Base-by-base conservation (phyloP, 2,888 invertebrate species). In the Cosmia trapezina region DNA sequence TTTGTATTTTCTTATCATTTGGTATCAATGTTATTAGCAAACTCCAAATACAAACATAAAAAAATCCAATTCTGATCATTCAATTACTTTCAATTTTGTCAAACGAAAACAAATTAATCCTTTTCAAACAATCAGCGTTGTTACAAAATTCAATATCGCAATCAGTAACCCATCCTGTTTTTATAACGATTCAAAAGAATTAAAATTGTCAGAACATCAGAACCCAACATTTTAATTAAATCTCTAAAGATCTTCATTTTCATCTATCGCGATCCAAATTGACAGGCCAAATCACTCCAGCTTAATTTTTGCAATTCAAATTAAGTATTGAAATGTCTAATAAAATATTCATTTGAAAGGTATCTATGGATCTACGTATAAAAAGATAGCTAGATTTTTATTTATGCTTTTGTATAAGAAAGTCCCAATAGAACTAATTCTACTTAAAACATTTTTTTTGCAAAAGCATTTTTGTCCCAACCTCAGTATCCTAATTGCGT, bases 291-390 rank as follows among this genome's bases (percentile, higher is more conserved):
- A 83, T 78, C 70, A 51, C 62, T 0, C 4, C 37, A 5, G 43
- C 37, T 60, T 62, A 59, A 56, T 43, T 78, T 79, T 80, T 62
- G 57, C 73, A 83, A 70, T 68, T 67, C 64, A 82, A 77, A 78
- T 65, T 3, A 28, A 28, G 28, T 28, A 37, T 49, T 65, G n/a
- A 56, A 64, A 62, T 59, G 3, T 53, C 14, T 51, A 53, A 49
- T 60, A 43, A n/a, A 82, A 64, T 70, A 64, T 67, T 78, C 33
- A 70, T 67, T 66, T 60, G 22, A 56, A 81, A 47, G 47, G 9
- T 51, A 41, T 62, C 7, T 80, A 49, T 63, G 37, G 14, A 61
- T 62, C 61, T 74, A 71, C 43, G 11, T 12, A 19, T 33, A n/a
- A 47, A n/a, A 57, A 51, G 12, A 43, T 14, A 56, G 28, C n/a